Evolutionary conservation across 2,888 invertebrate species (phyloP).

Genomic region (Theodoxus fluviatilis): DNA sequence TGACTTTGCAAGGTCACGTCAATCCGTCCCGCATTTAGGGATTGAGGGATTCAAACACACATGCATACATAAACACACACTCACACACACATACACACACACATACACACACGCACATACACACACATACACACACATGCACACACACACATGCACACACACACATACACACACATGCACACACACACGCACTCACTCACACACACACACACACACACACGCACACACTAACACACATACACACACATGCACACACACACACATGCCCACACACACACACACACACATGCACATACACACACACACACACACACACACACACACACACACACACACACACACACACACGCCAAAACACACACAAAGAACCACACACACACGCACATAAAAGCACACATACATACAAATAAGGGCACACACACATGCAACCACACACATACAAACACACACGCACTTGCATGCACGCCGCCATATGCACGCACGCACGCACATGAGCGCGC

Average conservation of each 20-base stretch:
- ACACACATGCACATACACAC: constrained; percentile 11
- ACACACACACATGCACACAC: neutral
- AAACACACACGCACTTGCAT: too few species aligned
- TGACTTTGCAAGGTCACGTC: too few species aligned
- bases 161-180: neutral
- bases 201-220: constrained; percentile 16
- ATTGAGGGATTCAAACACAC: too few species aligned
- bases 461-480: too few species aligned
- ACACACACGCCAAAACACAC: too few species aligned
- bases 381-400: too few species aligned
- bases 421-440: too few species aligned
- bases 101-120: neutral
- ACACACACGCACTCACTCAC: neutral
- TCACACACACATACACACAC: neutral
- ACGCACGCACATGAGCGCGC: too few species aligned
- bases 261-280: neutral
- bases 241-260: neutral
- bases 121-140: neutral
- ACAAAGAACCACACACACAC: too few species aligned
- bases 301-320: constrained; percentile 16
- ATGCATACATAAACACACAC: too few species aligned
- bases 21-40: too few species aligned
- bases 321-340: constrained; percentile 12
- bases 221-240: neutral
- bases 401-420: too few species aligned